Percentiles rank a stretch among this genome's conserved stretches.
phyloP scores from a whole-genome alignment of 1,140 invertebrate species.

The Conus ventricosus region DNA sequence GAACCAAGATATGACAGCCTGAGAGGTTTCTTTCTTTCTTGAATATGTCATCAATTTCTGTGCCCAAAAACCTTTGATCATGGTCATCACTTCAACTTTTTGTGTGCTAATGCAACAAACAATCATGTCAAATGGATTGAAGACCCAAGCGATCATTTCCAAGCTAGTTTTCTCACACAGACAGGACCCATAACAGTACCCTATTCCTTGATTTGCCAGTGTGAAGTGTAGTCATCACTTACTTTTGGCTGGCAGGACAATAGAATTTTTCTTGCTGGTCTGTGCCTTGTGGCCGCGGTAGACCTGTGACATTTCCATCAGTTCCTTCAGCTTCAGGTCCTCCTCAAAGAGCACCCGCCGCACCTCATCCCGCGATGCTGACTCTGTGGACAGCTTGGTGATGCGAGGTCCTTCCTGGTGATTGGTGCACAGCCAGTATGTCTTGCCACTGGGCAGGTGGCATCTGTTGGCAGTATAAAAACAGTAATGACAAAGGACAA shows the following conservation, averaged over 20 bases:
- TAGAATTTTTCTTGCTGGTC: constrained; percentile 1
- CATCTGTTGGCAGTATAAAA: constrained; percentile 53
- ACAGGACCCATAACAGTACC: too few relatives aligned
- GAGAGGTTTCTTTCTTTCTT: too few relatives aligned
- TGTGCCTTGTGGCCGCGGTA: constrained; percentile 48
- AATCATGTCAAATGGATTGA: too few relatives aligned
- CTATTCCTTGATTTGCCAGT: too few relatives aligned
- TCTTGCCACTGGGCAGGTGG: constrained; percentile 70
- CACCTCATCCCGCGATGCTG: constrained; percentile 46
- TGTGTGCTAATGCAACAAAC: too few relatives aligned
- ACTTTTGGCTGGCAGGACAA: constrained; percentile 34
- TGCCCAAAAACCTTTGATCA: too few relatives aligned
- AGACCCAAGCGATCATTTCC: too few relatives aligned
- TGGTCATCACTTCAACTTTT: too few relatives aligned
- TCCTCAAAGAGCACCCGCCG: constrained; percentile 56
- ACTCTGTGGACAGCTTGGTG: constrained; percentile 56
- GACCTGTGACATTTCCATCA: constrained; percentile 45
- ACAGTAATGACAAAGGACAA: neutral
- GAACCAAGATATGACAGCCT: too few relatives aligned
- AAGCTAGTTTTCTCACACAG: too few relatives aligned
- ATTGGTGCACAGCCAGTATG: constrained; percentile 69
- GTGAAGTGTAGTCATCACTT: neutral
- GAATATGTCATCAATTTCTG: neutral
- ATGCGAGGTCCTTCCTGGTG: constrained; percentile 66
- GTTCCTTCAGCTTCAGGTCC: constrained; percentile 59